Base-by-base conservation (phyloP, 2,797 vertebrate species). In the Bradypodion pumilum region DNA sequence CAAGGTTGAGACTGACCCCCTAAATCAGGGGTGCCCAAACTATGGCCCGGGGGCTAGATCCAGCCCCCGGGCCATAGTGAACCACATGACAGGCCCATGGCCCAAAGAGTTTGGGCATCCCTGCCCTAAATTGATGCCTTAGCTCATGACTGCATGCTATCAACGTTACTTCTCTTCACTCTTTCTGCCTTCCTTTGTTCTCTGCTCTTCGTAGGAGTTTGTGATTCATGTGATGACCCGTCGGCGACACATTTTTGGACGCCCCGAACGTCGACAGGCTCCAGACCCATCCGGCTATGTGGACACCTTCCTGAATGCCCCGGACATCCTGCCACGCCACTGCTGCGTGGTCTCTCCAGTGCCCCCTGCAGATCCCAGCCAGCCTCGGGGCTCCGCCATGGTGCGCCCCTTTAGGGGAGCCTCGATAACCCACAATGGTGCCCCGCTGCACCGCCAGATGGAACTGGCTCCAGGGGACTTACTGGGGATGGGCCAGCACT, bases 171-270 rank as follows among this genome's bases (percentile, higher is more conserved):
- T 19, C 25, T 10, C 1, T 60, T 13, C 46, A n/a, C n/a, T n/a
- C 12, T 68, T 29, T 42, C 46, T 44, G 4, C 19, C 1, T 42
- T 76, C 42, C 59, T 65, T n/a, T 27, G 44, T 16, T 35, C 4
- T 6, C 13, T 15, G 21, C 12, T 3, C 16, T 40, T 35, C n/a
- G 3, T 89, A 99, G 98, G 98, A 98, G 90, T 98, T 98, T 94
- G 97, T 98, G 94, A 96, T 98, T 92, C 98, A 98, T 83, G 97
- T 98, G 90, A 98, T 99, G 98, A 95, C 96, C 35, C 95, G 97
- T 60, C 97, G 97, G 89, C 97, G 96, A 49, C 98, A 99, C 87
- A 94, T 98, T 88, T 98, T 99, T 86, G 98, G 98, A 73, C 95
- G 97, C 56, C 97, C 98, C 60, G 98, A 97, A 89, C 97, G 97